These are phyloP conservation scores for Drosophila murphyi DNA, from an alignment of 1,140 invertebrate species.

Conservation along the genomic window DNA sequence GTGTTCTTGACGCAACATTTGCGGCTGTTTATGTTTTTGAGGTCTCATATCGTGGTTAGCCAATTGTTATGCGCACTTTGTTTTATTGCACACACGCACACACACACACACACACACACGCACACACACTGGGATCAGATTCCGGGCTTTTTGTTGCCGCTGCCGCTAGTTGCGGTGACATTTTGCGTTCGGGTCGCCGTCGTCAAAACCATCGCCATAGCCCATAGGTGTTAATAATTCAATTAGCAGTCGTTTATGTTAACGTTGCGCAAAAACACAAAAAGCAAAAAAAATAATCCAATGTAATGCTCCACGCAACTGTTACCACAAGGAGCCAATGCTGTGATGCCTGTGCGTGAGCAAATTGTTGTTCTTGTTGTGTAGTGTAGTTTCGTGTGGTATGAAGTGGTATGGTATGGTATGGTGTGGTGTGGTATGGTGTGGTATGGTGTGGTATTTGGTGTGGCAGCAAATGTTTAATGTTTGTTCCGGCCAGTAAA, in stretches of 20 bases:
- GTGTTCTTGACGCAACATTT: slow-evolving; percentile 79
- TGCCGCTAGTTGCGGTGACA: slow-evolving; percentile 38
- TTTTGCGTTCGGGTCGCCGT: slow-evolving; percentile 43
- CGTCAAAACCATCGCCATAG: slow-evolving; percentile 30
- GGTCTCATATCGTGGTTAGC: slow-evolving; percentile 76
- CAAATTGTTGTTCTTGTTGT: slow-evolving; percentile 1
- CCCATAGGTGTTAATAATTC: slow-evolving; percentile 77
- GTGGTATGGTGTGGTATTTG: background rate
- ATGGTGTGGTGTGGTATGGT: background rate
- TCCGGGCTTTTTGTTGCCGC: slow-evolving; percentile 10
- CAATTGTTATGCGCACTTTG: slow-evolving; percentile 78
- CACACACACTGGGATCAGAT: slow-evolving; percentile 26
- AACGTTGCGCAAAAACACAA: slow-evolving; percentile 28
- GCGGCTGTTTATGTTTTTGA: slow-evolving; percentile 78
- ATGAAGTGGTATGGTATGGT: background rate
- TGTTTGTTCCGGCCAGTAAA: slow-evolving; percentile 40
- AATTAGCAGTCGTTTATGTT: slow-evolving; percentile 76
- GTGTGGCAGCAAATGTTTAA: slow-evolving; percentile 18
- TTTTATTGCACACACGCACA: slow-evolving; percentile 70
- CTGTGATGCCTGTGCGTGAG: slow-evolving; percentile 35
- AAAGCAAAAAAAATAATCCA: slow-evolving; percentile 36
- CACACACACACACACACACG: slow-evolving; percentile 17
- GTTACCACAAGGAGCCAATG: slow-evolving; percentile 55
- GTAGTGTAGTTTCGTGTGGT: background rate
- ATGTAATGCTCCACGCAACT: slow-evolving; percentile 71